Evolutionary conservation across 2,113 vertebrate species (phyloP).

Genomic region (rabbit (Oryctolagus cuniculus)): mOryCun1.1 NC_091447.1:26632001-26632500

Average conservation of each 20-base stretch:
- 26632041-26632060: not conserved
- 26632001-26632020: constrained; percentile 53
- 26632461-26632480: not conserved
- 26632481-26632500: not conserved
- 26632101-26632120: not conserved
- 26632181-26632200: not conserved
- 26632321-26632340: not conserved
- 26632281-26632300: not conserved
- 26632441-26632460: not conserved
- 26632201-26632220: not conserved
- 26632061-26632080: constrained; percentile 37
- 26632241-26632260: fast-evolving
- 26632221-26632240: not conserved
- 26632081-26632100: not conserved
- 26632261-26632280: not conserved
- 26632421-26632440: not conserved
- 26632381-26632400: not conserved
- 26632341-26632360: not conserved
- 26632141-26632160: not conserved
- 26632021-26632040: not conserved
- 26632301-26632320: not conserved
- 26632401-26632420: not conserved
- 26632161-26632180: not conserved
- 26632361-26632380: not conserved
- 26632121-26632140: not conserved